Base-by-base conservation (phyloP, 1,140 invertebrate genomes). In the Amyelois transitella region DNA sequence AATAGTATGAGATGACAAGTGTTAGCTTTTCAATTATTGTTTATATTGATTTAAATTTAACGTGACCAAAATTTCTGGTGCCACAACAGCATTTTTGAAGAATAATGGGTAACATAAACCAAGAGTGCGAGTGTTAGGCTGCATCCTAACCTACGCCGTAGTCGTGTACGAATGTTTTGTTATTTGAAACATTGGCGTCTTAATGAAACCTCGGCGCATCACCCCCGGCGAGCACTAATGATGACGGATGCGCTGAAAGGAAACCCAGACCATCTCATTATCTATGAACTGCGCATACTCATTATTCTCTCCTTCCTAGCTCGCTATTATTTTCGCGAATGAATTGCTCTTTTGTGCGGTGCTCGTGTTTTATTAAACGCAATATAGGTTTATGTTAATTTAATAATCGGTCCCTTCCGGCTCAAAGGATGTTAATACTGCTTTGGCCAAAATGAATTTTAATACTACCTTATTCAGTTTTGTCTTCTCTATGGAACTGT, bases 171-270 rank as follows among this genome's bases (percentile, higher is more conserved):
- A 8, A 47, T 32, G 50, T 65, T 75, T 75, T 75, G 77, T 76
- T 66, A 75, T 78, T 71, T 68, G 67, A 79, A 83, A 78, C 73
- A 76, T 78, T 72, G 74, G 70, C 63, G 70, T 81, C 73, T 78
- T 77, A 81, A 86, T 86, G 80, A 83, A 83, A 80, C 73, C 72
- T 62, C 65, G 43, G 38, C 64, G 32, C 32, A 14, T 14, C 12
- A 74, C 75, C 76, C 67, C 64, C 52, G 81, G 77, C 60, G 21
- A 56, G 55, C 72, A 54, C 73, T 84, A 84, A 82, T 86, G 79
- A 86, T 82, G 81, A 78, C 82, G 77, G 79, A 81, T 84, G 70
- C 73, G 52, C 62, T 78, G 74, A 82, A 82, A 81, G 81, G 71
- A 62, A 64, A 74, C 66, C 75, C 69, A 67, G 59, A 64, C 69